Conservation (phyloP, 2,888 invertebrate genomes). For the Drosophila mulleri region DNA sequence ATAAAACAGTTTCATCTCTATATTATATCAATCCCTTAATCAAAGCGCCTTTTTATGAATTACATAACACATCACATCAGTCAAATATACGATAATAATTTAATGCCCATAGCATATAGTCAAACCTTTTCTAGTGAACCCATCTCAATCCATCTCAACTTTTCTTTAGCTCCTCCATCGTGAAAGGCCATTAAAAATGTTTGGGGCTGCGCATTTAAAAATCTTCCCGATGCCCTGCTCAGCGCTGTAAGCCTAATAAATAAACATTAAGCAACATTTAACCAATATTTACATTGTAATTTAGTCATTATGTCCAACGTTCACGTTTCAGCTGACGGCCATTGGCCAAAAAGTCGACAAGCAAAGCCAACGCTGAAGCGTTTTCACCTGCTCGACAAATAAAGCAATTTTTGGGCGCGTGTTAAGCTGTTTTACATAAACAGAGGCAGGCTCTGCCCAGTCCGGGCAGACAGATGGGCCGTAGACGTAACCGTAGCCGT, state of each 20-base stretch:
- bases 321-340: slow-evolving; percentile 37
- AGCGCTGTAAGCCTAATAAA: slow-evolving; percentile 42
- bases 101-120: not conserved
- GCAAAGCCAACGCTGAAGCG: slow-evolving; percentile 43
- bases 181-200: not conserved
- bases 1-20: no score
- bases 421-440: slow-evolving; percentile 68
- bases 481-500: not conserved
- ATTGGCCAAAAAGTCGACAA: slow-evolving; percentile 32
- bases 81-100: no score
- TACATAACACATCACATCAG: no score
- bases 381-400: slow-evolving; percentile 53
- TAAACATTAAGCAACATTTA: slow-evolving; percentile 55
- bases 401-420: slow-evolving; percentile 66
- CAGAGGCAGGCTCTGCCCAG: slow-evolving; percentile 24
- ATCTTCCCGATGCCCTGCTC: slow-evolving; percentile 3
- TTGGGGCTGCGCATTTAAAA: slow-evolving; percentile 3
- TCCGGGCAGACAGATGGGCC: not conserved
- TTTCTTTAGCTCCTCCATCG: not conserved
- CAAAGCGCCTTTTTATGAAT: no score
- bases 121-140: not conserved
- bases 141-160: not conserved
- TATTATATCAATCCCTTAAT: no score
- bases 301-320: slow-evolving; percentile 57
- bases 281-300: slow-evolving; percentile 64